Evolutionary conservation across 2,113 vertebrate species (phyloP), one percentile per base, ranked within the genome.

Genomic region (Antechinus stuartii): DNA sequence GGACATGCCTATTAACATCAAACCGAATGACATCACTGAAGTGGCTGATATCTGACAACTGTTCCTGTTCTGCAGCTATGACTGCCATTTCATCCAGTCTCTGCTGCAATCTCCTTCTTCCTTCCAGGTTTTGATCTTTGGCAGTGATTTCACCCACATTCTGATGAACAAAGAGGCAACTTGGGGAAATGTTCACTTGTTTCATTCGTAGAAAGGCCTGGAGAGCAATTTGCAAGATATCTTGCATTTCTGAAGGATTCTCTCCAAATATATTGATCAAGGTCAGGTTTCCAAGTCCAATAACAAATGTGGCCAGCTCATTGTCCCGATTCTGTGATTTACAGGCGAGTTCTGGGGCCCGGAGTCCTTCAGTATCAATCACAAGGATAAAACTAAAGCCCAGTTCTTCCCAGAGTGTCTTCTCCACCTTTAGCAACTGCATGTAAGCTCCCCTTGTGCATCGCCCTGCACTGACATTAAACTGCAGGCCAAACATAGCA

Each of bases 381-480:
- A 98, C 96, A 10, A 98, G 96, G 23, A 98, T 23, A 95, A 97
- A 98, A 0, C 97, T 96, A 97, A 98, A 98, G 23, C 96, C 97
- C 9, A 98, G 24, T 30, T 98, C 96, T 2, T 56, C 16, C 57
- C 53, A 56, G 30, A 97, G 94, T 8, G 94, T 91, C 8, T 98
- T 93, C 0, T 98, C 95, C 8, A 98, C 97, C 46, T 97, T 98
- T 1, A 99, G 54, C 14, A 98, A 97, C 54, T 98, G 98, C 98
- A 99, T 99, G 94, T 98, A 99, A 54, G 98, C 99, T n/a, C 98
- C 98, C 8, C 93, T 97, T 54, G 98, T 99, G 92, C 98, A 99
- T 49, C 98, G 98, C 12, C 98, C 98, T 95, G 98, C 96, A 97
- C 98, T 98, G 27, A 99, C 98, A 23, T 97, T 97, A 97, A 99